Evolutionary conservation across 2,113 vertebrate genomes (phyloP), one percentile per base, ranked within the genome.

Genomic region (Cygnus buccinator): DNA sequence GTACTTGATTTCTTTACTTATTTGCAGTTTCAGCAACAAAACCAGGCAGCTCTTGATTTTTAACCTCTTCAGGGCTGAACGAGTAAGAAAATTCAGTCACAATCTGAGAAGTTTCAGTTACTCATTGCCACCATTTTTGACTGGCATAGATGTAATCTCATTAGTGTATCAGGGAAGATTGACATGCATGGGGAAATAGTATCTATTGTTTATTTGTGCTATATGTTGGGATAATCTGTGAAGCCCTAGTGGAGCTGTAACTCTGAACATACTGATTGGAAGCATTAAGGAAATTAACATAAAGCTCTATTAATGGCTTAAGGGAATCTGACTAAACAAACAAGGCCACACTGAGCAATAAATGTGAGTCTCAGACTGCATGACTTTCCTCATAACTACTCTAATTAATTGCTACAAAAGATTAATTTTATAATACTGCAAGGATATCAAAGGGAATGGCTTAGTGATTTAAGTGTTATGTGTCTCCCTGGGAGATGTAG

Each of bases 381-480:
- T 94, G 91, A 59, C 73, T 94, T 97, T 97, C 93, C 93, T 96
- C 82, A 71, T 97, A 97, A 97, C 89, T 94, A 96, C 84, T 94
- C 89, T 97, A 97, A 97, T 98, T 98, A 97, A 98, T 97, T 97
- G 94, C 75, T 95, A 87, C 87, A 79, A 94, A 93, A 95, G 95
- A 97, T 97, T 96, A 94, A 95, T 96, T 95, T 96, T 94, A 92
- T 95, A 89, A 96, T 93, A 93, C 41, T 89, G 63, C 67, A 71
- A 80, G 84, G 62, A 81, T 93, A 97, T 94, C 95, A 95, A 95
- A 96, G 86, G 86, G 74, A 92, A 93, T 87, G 41, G 77, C 74
- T 76, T 96, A 5, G 22, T 96, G 91, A 94, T 95, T 94, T 93
- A 97, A 96, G 74, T 89, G 77, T 93, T 95, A 89, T 33, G 0